These are phyloP conservation scores for Teleogryllus oceanicus DNA, from an alignment of 2,888 invertebrate genomes.

Conservation along the genomic window DNA sequence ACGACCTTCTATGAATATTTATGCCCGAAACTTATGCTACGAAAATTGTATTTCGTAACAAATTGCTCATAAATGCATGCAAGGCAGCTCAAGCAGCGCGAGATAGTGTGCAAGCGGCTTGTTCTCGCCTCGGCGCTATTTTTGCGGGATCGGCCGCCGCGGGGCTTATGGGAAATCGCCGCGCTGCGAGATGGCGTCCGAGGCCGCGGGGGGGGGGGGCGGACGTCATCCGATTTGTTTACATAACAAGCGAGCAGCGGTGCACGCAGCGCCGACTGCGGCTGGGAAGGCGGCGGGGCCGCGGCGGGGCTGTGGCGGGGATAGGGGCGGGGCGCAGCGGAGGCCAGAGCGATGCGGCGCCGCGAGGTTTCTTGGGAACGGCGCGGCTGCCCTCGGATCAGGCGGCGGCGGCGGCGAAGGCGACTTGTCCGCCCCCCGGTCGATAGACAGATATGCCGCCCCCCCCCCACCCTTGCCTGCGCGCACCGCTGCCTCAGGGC, in stretches of 20 bases:
- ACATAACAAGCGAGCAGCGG: constrained; percentile 2
- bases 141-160: too few relatives aligned
- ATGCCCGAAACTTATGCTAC: too few relatives aligned
- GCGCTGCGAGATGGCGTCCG: too few relatives aligned
- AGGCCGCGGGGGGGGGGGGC: background rate
- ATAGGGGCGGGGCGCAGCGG: background rate
- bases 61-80: too few relatives aligned
- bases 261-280: background rate
- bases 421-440: background rate
- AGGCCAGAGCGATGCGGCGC: background rate
- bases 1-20: too few relatives aligned
- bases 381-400: background rate
- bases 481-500: background rate
- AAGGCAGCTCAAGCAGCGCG: too few relatives aligned
- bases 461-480: background rate
- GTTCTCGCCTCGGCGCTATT: too few relatives aligned
- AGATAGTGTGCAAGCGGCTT: too few relatives aligned
- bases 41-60: too few relatives aligned
- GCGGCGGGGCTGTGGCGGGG: background rate
- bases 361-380: constrained; percentile 6
- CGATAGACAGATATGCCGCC: background rate
- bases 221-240: constrained; percentile 2
- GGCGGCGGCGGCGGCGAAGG: background rate
- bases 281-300: background rate
- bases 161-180: too few relatives aligned